Percentiles rank a stretch among this genome's conserved stretches.
Evolutionary conservation across 2,888 invertebrate genomes (phyloP).

Genomic region (Reticulitermes lucifugus): DNA sequence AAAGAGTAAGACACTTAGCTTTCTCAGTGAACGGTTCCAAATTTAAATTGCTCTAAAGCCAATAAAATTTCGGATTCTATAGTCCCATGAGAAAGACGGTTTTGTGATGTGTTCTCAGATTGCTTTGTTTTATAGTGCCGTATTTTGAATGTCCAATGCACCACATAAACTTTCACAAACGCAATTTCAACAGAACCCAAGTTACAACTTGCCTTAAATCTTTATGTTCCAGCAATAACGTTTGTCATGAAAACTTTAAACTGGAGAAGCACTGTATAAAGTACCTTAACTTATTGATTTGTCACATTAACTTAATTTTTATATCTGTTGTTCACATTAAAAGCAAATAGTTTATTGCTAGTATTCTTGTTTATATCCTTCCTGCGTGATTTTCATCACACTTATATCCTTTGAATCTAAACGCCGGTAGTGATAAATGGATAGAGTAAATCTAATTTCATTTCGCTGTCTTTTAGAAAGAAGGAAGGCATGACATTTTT

Average conservation of each 20-base stretch:
- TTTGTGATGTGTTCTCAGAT: constrained; percentile 13
- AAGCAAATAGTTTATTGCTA: background rate
- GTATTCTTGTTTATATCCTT: background rate
- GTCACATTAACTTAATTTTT: constrained; percentile 16
- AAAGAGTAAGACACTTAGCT: background rate
- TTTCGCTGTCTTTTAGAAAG: too few relatives aligned
- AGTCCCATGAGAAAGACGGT: background rate
- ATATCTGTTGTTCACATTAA: background rate
- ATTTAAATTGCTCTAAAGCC: background rate
- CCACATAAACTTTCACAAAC: constrained; percentile 8
- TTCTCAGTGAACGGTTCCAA: background rate
- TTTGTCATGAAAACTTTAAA: constrained; percentile 13
- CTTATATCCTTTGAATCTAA: too few relatives aligned
- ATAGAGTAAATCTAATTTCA: too few relatives aligned
- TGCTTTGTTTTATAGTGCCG: constrained; percentile 12
- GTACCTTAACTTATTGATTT: constrained; percentile 10
- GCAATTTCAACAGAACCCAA: constrained; percentile 22
- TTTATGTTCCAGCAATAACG: constrained; percentile 22
- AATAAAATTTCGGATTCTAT: background rate
- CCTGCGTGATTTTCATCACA: background rate
- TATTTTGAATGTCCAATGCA: constrained; percentile 18
- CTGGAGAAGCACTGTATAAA: background rate
- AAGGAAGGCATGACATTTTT: too few relatives aligned
- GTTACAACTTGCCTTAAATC: background rate
- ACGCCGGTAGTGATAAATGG: too few relatives aligned